Evolutionary conservation across 2,797 vertebrate genomes (phyloP).

Genomic region (Periparus ater): DNA sequence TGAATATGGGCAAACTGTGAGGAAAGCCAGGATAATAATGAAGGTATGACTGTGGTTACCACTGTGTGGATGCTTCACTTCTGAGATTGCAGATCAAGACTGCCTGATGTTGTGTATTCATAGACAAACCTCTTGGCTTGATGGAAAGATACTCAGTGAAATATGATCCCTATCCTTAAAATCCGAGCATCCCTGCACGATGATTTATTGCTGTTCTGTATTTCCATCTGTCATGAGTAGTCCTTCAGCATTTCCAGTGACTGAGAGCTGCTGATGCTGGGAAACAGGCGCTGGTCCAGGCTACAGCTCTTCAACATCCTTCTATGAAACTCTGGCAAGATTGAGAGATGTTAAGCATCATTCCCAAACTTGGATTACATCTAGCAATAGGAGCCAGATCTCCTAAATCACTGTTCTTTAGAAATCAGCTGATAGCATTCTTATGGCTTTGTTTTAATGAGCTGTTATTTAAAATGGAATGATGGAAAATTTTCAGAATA

Average conservation of each 20-base stretch:
- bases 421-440: background rate
- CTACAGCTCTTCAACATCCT: constrained; percentile 3
- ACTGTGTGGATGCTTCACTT: background rate
- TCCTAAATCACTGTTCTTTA: background rate
- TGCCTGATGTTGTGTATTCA: background rate
- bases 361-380: constrained; percentile 2
- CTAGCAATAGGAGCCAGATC: background rate
- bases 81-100: background rate
- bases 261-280: background rate
- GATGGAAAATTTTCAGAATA: background rate
- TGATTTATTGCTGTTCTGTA: constrained; percentile 2
- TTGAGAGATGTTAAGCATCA: background rate
- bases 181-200: background rate
- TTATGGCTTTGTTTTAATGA: background rate
- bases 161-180: background rate
- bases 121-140: background rate
- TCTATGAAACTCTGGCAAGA: constrained; percentile 21
- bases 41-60: background rate
- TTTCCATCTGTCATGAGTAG: background rate
- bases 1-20: background rate
- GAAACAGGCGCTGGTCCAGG: background rate
- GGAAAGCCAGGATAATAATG: background rate
- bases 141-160: background rate
- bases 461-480: background rate
- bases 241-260: background rate